Evolutionary conservation across 2,113 vertebrate genomes (phyloP).

Genomic region (Paracanthobrama guichenoti): DNA sequence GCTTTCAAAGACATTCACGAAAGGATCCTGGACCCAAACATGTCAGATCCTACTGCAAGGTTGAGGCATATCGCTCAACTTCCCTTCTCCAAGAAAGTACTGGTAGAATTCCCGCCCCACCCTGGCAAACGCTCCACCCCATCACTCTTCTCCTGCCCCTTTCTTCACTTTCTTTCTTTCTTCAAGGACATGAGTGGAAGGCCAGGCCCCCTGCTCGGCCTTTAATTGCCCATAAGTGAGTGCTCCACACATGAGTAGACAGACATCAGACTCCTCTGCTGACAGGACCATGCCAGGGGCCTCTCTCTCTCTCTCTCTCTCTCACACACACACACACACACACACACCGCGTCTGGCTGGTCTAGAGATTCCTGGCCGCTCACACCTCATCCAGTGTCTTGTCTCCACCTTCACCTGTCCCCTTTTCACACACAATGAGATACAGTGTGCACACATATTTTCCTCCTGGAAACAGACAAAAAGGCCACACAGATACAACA

Average conservation of each 20-base stretch:
- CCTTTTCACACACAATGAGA: constrained; percentile 45
- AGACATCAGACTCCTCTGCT: constrained; percentile 75
- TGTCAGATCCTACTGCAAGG: constrained; percentile 20
- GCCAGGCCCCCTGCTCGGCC: constrained; percentile 69
- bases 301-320: not conserved
- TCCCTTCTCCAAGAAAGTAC: constrained; percentile 10
- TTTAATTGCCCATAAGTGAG: constrained; percentile 80
- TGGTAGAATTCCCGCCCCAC: not conserved
- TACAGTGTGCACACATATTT: not conserved
- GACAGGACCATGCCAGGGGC: constrained; percentile 56
- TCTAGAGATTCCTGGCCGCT: constrained; percentile 17
- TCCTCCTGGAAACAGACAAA: constrained; percentile 33
- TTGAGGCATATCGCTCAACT: constrained; percentile 1
- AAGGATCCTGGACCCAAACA: not conserved
- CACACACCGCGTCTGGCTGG: constrained; percentile 37
- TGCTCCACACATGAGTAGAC: constrained; percentile 78
- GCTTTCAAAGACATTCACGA: constrained; percentile 44
- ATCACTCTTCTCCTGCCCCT: constrained; percentile 41
- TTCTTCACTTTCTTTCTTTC: constrained; percentile 53
- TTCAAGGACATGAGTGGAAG: constrained; percentile 57
- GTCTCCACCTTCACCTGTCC: constrained; percentile 48
- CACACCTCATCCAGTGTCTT: constrained; percentile 38
- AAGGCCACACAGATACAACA: constrained; percentile 26
- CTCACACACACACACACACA: constrained; percentile 27
- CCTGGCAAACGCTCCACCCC: constrained; percentile 12